phyloP scores from a whole-genome alignment of 2,113 vertebrate species.

The Forbesichthys agassizii region DNA sequence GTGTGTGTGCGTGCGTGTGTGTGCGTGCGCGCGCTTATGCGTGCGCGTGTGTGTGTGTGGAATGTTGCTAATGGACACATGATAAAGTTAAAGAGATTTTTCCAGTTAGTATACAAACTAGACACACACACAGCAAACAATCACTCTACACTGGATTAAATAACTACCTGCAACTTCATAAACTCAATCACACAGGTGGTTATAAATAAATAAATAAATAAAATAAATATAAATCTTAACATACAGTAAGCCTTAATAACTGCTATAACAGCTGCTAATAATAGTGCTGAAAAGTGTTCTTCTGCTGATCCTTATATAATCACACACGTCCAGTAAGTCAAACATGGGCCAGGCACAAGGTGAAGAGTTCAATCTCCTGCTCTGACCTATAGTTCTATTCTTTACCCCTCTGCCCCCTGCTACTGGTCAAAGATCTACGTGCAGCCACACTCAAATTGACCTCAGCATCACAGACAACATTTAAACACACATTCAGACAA shows the following conservation, averaged over 20 bases:
- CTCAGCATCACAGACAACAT: neutral
- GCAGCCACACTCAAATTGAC: neutral
- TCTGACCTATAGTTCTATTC: conserved; percentile 16
- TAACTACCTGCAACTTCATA: neutral
- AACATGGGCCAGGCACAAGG: neutral
- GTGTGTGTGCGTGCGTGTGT: neutral
- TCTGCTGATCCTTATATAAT: neutral
- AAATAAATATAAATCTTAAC: too few relatives aligned
- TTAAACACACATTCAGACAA: conserved; percentile 11
- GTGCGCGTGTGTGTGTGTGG: neutral
- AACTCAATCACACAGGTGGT: neutral
- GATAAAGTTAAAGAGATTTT: conserved; percentile 20
- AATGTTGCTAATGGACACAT: conserved; percentile 9
- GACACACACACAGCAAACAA: too few relatives aligned
- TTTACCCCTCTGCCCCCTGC: neutral
- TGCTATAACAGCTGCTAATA: too few relatives aligned
- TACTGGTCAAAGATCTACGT: conserved; percentile 11
- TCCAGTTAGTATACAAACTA: conserved; percentile 10
- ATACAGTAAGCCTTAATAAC: too few relatives aligned
- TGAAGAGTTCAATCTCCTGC: conserved; percentile 9
- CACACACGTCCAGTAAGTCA: neutral
- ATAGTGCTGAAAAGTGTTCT: neutral
- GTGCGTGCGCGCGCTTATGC: too few relatives aligned
- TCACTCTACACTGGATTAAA: too few relatives aligned
- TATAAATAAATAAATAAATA: too few relatives aligned